These are phyloP conservation scores for Drosophila paramelanica DNA, from an alignment of 2,888 invertebrate species.

Conservation along the genomic window DNA sequence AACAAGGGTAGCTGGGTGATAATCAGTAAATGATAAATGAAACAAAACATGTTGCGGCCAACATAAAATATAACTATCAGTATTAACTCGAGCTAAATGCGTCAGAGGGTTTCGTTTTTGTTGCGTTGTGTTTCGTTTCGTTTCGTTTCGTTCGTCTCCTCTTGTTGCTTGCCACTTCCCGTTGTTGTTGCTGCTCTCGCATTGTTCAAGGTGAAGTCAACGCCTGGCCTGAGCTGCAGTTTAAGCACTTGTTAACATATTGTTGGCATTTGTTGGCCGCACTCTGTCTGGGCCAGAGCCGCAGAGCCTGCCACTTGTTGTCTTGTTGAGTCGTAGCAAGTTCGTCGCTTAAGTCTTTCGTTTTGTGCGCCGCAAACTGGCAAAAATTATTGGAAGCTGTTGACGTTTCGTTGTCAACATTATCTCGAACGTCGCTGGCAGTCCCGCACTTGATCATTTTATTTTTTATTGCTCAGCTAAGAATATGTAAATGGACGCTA, in stretches of 20 bases:
- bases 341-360: constrained; percentile 70
- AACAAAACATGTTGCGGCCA: constrained; percentile 62
- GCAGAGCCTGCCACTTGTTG: constrained; percentile 6
- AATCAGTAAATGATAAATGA: constrained; percentile 80
- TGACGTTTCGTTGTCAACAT: constrained; percentile 80
- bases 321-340: constrained; percentile 16
- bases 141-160: neutral
- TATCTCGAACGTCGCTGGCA: constrained; percentile 39
- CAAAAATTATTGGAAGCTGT: constrained; percentile 64
- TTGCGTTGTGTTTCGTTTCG: neutral
- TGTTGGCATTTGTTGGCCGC: constrained; percentile 72
- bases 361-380: constrained; percentile 17
- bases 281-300: constrained; percentile 25
- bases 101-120: constrained; percentile 29
- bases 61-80: constrained; percentile 58
- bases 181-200: constrained; percentile 17
- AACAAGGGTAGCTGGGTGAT: constrained; percentile 68
- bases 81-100: constrained; percentile 73
- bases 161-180: constrained; percentile 28
- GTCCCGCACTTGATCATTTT: constrained; percentile 24
- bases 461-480: constrained; percentile 34
- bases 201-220: constrained; percentile 69
- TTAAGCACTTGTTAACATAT: constrained; percentile 82
- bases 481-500: constrained; percentile 53
- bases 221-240: constrained; percentile 66